Base-by-base conservation (phyloP, 2,888 invertebrate species). In the Timandra comae region DNA sequence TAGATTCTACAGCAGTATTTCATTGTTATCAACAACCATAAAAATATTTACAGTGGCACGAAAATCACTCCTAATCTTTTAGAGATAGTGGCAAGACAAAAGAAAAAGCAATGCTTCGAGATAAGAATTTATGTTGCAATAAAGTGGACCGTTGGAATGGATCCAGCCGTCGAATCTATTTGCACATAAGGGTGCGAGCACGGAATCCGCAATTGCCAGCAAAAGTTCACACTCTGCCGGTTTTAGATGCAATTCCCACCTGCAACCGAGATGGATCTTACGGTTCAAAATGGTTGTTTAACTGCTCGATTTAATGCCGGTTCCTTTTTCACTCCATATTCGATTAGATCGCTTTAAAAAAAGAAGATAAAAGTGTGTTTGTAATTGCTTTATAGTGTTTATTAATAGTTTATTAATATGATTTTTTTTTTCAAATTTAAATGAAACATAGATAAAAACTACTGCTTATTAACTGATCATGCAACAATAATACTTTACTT, bases 101-200 rank as follows among this genome's bases (percentile, higher is more conserved):
- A 43, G 44, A 48, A 48, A 49, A 48, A 49, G 43, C 41, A 38
- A 38, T 35, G 41, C 44, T 37, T 40, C 29, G 30, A 52, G 57
- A 68, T 73, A 63, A 60, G 57, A 58, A 74, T 75, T 75, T 73
- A 74, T 66, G 61, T 52, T 43, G 65, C 59, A 67, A 69, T 75
- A 70, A 69, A 63, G 50, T 41, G 43, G 47, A 48, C 54, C 45
- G 38, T 66, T 77, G 76, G 73, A 70, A 42, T 33, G 43, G 43
- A 46, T 70, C 72, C 73, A 75, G 65, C 44, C 43, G 43, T 49
- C 44, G 60, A 71, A 67, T 73, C 63, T 67, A 68, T 70, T 69
- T 67, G 63, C 56, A 54, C 56, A 52, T 53, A 34, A 41, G 25
- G 40, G 45, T 35, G 37, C 30, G 30, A 37, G 35, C 33, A 33